Evolutionary conservation across 2,113 vertebrate genomes (phyloP).

Genomic region (Oceanodroma tethys): DNA sequence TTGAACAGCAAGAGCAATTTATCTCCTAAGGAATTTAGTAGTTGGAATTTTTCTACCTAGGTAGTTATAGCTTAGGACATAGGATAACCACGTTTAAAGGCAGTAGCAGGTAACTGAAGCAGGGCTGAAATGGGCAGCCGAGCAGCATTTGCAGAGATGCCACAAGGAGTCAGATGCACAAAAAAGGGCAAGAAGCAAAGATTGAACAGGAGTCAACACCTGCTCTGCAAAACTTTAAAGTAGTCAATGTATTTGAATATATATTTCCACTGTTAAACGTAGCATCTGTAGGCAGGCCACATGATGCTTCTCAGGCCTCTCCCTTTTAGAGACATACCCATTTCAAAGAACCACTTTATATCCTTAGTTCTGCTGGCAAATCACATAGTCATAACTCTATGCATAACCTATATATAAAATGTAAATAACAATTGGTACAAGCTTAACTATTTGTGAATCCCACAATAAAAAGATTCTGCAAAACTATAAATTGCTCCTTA

Average conservation of each 20-base stretch:
- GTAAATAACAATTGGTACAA: not conserved
- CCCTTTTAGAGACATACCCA: not conserved
- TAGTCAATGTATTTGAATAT: not conserved
- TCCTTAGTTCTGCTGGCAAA: not conserved
- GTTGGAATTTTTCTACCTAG: not conserved
- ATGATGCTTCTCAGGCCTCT: not conserved
- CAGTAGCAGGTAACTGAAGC: not conserved
- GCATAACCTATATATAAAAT: not conserved
- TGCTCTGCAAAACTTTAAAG: not conserved
- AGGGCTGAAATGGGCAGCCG: not conserved
- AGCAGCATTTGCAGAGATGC: not conserved
- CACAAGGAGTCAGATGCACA: not conserved
- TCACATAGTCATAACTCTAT: not conserved
- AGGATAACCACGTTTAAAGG: not conserved
- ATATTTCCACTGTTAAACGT: not conserved
- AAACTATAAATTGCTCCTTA: not conserved
- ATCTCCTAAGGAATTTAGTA: not conserved
- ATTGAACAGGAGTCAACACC: not conserved
- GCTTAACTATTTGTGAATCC: not conserved
- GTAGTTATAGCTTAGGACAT: not conserved
- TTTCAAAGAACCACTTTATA: not conserved
- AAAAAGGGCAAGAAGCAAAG: not conserved
- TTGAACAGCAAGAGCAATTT: not conserved
- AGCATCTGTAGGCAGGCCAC: not conserved
- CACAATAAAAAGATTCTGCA: not conserved